Evolutionary conservation across 2,113 vertebrate species (phyloP), one percentile per base, ranked within the genome.

Genomic region (Chamaea fasciata): DNA sequence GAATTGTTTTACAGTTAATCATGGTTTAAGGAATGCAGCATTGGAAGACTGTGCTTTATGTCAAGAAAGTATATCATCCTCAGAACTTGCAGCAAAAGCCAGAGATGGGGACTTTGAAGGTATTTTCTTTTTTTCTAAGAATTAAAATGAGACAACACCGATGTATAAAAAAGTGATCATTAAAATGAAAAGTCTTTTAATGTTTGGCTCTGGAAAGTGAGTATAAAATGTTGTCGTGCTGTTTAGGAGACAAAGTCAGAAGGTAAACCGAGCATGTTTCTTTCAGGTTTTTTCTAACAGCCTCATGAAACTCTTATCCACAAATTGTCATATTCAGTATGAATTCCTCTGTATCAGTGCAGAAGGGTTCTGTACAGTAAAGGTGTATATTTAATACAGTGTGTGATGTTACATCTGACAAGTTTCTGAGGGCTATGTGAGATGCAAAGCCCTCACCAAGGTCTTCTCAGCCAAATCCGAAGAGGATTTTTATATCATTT

Each of bases 21-120:
- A 98, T 62, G 98, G 98, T 57, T 98, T 99, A 93, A 98, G 98
- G 90, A 99, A 96, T 39, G 98, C 98, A 1, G 98, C 98, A 62
- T 59, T 99, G 88, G 99, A 99, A 97, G 99, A 99, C 94, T 99
- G 99, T 55, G 98, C 98, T 57, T 97, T 99, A 67, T 99, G 99
- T 98, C 99, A 99, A 96, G 99, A 99, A 97, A 99, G 98, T 39
- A 97, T 99, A 94, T 98, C 99, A 9, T 98, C 99, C 90, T 98
- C 99, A 7, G 99, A 99, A 93, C 97, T 99, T 41, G 98, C 99
- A 85, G 98, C 99, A 86, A 99, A 99, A 97, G 98, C 99, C 87
- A 97, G 98, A 50, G 98, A 99, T 17, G 99, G 99, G 13, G 99
- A 99, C 87, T 98, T 99, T 57, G 99, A 99, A 99, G 99, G 99